Evolutionary conservation across 2,113 vertebrate genomes (phyloP).

Genomic region (Daubentonia madagascariensis): DNA sequence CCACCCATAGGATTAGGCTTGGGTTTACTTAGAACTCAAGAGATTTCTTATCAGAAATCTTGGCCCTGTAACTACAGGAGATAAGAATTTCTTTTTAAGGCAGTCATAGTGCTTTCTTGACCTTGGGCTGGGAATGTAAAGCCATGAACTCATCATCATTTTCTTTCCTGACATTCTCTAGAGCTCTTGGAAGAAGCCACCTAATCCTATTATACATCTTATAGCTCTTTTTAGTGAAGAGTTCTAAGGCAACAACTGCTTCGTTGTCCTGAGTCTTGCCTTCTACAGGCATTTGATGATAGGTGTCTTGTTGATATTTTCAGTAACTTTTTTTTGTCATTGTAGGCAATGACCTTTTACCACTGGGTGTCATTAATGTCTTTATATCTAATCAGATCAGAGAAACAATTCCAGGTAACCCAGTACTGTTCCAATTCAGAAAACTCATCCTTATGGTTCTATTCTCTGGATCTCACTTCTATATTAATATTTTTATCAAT

Average conservation of each 20-base stretch:
- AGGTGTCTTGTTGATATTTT: neutral
- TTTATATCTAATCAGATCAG: neutral
- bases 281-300: neutral
- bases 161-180: neutral
- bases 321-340: neutral
- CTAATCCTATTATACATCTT: neutral
- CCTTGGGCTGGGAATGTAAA: neutral
- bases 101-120: neutral
- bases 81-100: neutral
- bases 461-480: neutral
- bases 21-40: neutral
- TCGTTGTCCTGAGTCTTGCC: neutral
- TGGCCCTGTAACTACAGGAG: neutral
- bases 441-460: neutral
- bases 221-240: neutral
- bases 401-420: neutral
- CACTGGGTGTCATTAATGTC: neutral
- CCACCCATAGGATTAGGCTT: neutral
- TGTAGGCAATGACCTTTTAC: neutral
- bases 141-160: neutral
- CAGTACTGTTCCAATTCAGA: neutral
- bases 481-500: neutral
- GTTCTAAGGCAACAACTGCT: neutral
- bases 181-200: neutral
- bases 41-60: neutral